A percentile compares a stretch with the other conserved stretches of the same genome.
These are phyloP conservation scores for Amyelois transitella DNA, from an alignment of 1,140 invertebrate species.

Conservation along the genomic window DNA sequence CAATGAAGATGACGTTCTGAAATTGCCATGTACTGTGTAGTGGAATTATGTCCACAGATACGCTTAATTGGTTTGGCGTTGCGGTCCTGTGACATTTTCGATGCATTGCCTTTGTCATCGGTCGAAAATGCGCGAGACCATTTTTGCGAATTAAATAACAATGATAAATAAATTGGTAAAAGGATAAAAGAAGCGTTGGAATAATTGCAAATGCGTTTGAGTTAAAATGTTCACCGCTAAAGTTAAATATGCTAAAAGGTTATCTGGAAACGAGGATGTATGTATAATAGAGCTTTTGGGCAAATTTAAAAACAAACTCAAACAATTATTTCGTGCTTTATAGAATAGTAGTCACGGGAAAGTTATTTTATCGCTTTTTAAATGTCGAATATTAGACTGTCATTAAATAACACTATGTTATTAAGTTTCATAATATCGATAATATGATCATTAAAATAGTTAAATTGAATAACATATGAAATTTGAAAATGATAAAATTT, in stretches of 20 bases:
- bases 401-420: neutral
- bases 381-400: too few relatives aligned
- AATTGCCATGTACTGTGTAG: slow-evolving; percentile 15
- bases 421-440: neutral
- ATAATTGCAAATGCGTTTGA: neutral
- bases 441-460: too few relatives aligned
- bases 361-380: neutral
- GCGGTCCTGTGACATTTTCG: slow-evolving; percentile 66
- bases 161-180: slow-evolving; percentile 27
- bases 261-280: too few relatives aligned
- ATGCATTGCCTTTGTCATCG: slow-evolving; percentile 64
- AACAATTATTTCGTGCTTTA: neutral
- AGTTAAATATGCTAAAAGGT: neutral
- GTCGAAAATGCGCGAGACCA: slow-evolving; percentile 44
- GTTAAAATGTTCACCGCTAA: neutral
- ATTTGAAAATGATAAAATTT: too few relatives aligned
- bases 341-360: neutral
- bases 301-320: neutral
- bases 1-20: neutral
- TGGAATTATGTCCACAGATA: slow-evolving; percentile 61
- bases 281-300: neutral
- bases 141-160: slow-evolving; percentile 50
- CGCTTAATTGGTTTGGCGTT: slow-evolving; percentile 68
- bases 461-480: too few relatives aligned
- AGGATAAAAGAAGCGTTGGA: neutral